Conservation (phyloP, 2,888 invertebrate genomes). For the Agrotis puta region DNA sequence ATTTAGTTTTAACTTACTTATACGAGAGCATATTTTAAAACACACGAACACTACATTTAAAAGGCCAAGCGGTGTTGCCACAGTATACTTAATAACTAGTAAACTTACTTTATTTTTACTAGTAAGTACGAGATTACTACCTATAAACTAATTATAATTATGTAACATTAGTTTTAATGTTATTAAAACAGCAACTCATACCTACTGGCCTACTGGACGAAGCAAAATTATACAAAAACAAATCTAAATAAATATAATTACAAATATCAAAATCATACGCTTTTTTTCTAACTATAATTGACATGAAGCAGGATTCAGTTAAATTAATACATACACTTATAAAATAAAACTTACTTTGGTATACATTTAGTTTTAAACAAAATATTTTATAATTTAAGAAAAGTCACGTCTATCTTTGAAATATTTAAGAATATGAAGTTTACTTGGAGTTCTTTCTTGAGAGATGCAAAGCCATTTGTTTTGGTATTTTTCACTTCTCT, state of each 20-base stretch:
- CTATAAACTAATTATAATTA: slow-evolving; percentile 70
- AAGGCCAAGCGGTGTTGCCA: slow-evolving; percentile 91
- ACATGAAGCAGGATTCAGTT: slow-evolving; percentile 86
- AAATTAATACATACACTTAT: slow-evolving; percentile 70
- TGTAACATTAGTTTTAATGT: slow-evolving; percentile 69
- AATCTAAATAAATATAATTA: slow-evolving; percentile 75
- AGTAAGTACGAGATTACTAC: slow-evolving; percentile 80
- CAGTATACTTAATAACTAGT: slow-evolving; percentile 73
- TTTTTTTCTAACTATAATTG: slow-evolving; percentile 87
- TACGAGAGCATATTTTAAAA: slow-evolving; percentile 76
- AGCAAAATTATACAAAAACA: slow-evolving; percentile 70
- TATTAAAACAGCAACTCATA: slow-evolving; percentile 67
- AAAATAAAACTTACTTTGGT: slow-evolving; percentile 77
- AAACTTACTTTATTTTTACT: slow-evolving; percentile 64
- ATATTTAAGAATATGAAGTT: slow-evolving; percentile 46
- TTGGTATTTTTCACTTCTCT: no score
- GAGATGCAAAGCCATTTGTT: slow-evolving; percentile 5
- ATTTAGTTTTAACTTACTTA: slow-evolving; percentile 67
- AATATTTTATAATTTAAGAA: slow-evolving; percentile 61
- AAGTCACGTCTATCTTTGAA: slow-evolving; percentile 64
- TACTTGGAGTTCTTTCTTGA: slow-evolving; percentile 14
- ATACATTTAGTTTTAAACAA: slow-evolving; percentile 63
- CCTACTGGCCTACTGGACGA: slow-evolving; percentile 69
- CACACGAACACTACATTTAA: slow-evolving; percentile 87
- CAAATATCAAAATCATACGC: slow-evolving; percentile 77